Percentiles rank a stretch among this genome's conserved stretches.
Evolutionary conservation across 2,888 invertebrate species (phyloP).

Genomic region (Julus scanicus): DNA sequence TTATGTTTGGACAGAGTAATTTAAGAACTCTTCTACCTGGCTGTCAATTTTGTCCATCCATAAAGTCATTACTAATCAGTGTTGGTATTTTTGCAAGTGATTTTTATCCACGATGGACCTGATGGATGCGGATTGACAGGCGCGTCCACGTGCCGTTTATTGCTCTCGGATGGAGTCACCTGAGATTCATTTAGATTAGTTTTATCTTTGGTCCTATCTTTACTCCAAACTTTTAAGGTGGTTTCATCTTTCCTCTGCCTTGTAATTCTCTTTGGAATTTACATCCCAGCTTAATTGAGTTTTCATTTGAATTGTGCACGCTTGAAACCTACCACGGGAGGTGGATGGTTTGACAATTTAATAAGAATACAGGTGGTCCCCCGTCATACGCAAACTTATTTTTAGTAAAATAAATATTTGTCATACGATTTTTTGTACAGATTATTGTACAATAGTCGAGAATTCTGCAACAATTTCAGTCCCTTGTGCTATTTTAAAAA

Average conservation of each 20-base stretch:
- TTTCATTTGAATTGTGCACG: neutral
- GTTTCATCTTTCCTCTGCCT: neutral
- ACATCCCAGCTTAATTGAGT: neutral
- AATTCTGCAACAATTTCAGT: too few species aligned
- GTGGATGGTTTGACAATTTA: too few species aligned
- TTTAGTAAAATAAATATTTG: too few species aligned
- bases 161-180: constrained; percentile 25
- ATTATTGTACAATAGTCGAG: too few species aligned
- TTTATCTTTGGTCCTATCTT: constrained; percentile 4
- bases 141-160: constrained; percentile 33
- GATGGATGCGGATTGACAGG: constrained; percentile 3
- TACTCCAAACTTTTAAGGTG: neutral
- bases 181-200: constrained; percentile 39
- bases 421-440: too few species aligned
- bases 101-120: neutral
- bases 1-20: constrained; percentile 8
- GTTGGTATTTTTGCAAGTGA: constrained; percentile 10
- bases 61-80: constrained; percentile 37
- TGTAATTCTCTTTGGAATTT: neutral
- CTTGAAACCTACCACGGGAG: too few species aligned
- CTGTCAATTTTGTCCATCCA: constrained; percentile 19
- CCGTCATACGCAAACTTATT: too few species aligned
- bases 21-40: neutral
- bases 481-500: too few species aligned
- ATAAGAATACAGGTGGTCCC: too few species aligned